Percentiles rank a stretch among this genome's conserved stretches.
Evolutionary conservation across 2,888 invertebrate genomes (phyloP).

Genomic region (Apomyelois bistriatella): DNA sequence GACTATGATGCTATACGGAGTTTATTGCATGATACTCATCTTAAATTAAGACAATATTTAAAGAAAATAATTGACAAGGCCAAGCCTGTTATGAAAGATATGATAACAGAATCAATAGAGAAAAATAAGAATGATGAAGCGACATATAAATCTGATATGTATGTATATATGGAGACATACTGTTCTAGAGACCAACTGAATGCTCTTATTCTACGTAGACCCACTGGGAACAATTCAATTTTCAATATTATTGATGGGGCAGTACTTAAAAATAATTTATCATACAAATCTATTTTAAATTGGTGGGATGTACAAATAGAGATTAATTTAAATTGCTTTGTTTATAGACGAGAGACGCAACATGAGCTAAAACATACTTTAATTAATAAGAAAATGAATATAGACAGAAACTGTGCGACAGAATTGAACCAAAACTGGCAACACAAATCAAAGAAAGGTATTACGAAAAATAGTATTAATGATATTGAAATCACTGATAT

Average conservation of each 20-base stretch:
- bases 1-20: constrained; percentile 29
- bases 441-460: constrained; percentile 9
- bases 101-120: constrained; percentile 25
- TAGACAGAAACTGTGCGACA: constrained; percentile 2
- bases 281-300: constrained; percentile 37
- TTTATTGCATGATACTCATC: constrained; percentile 44
- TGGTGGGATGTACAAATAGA: constrained; percentile 35
- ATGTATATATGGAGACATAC: constrained; percentile 41
- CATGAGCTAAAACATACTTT: constrained; percentile 35
- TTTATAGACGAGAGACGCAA: constrained; percentile 27
- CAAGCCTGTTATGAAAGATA: constrained; percentile 31
- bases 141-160: constrained; percentile 15
- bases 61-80: constrained; percentile 36
- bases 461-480: background rate
- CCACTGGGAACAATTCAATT: constrained; percentile 33
- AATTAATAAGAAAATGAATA: constrained; percentile 34
- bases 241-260: constrained; percentile 37
- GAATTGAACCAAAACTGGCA: constrained; percentile 22
- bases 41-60: constrained; percentile 46
- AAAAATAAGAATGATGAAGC: constrained; percentile 15
- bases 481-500: background rate
- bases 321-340: constrained; percentile 25
- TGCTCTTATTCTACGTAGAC: constrained; percentile 38
- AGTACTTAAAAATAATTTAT: constrained; percentile 22
- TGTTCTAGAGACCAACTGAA: constrained; percentile 44